Base-by-base conservation (phyloP, 2,113 vertebrate species). In the Lanius collurio region DNA sequence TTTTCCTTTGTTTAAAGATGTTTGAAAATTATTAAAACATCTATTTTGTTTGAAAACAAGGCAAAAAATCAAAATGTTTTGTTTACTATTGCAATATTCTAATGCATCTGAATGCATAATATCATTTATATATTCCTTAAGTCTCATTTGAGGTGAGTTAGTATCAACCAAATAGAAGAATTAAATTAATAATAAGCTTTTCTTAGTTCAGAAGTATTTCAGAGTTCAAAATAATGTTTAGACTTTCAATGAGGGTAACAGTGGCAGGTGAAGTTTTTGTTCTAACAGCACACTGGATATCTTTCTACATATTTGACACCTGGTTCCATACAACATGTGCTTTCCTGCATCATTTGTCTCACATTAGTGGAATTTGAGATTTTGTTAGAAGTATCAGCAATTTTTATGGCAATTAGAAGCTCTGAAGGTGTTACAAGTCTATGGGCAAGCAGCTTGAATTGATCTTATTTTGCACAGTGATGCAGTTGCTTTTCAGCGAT, bases 401-500 rank as follows among this genome's bases (percentile, higher is more conserved):
- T 46, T 87, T 87, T 94, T 90, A 59, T 67, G 93, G 85, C 64
- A 73, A 24, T 57, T 83, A 59, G 21, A 88, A 95, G 78, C n/a
- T 42, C 53, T 55, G 64, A 44, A 73, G 1, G 0, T 50, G 21
- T 78, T 73, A 81, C 21, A n/a, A 67, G 87, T 95, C 84, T 15
- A 4, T 47, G 46, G 89, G 10, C 56, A 67, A 89, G 64, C 67
- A 62, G 35, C 19, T 97, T 87, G 57, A 95, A 74, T 41, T 65
- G 67, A 49, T 92, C 37, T 77, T 94, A 47, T 19, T 86, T 96
- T 88, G 69, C 19, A 12, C 68, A 63, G 62, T 69, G 55, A 80
- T 83, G 62, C 30, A 52, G 55, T 88, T 96, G 93, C 63, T 96
- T 96, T 91, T 73, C 71, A 79, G 74, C 76, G 50, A 59, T 80